Base-by-base conservation (phyloP, 2,113 vertebrate genomes). In the Calonectris borealis region DNA sequence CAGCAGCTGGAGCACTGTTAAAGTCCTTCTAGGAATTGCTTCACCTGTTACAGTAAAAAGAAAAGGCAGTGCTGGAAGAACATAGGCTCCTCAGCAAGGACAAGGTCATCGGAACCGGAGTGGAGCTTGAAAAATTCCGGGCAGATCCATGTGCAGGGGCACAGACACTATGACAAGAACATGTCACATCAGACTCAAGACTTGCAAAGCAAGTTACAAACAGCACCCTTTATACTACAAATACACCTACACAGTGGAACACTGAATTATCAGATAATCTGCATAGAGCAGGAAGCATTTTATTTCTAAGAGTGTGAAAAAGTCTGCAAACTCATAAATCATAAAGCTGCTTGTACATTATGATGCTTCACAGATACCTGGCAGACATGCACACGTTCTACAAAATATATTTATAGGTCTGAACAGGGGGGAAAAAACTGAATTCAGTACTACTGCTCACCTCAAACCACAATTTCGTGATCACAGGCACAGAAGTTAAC, bases 21-120 rank as follows among this genome's bases (percentile, higher is more conserved):
- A 96, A 93, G 89, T 92, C 88, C 95, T 95, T 94, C 61, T 68
- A 96, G 95, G 94, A 90, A 95, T 92, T 83, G 65, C 88, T 94
- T 97, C 91, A 94, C 81, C 77, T 96, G 83, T 52, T 89, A 94
- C 40, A 51, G 49, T 54, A 55, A 89, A 93, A 90, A 82, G 40
- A 60, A 64, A 93, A 95, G 52, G 72, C n/a, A 66, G 34, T 13
- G 24, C 51, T 86, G 88, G 40, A 90, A 82, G 52, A 93, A 57
- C 16, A 46, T 3, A 29, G 27, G 31, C 68, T 96, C 58, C 49
- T 76, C 58, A 57, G 52, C 58, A 95, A 86, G 70, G 61, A 89
- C 95, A 97, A 96, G 84, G 94, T 94, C 80, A 93, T 19, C 0
- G 0, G 62, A 89, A 91, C 12, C 77, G 65, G 46, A 71, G 17